Percentiles rank a stretch among this genome's conserved stretches.
Conservation (phyloP, 2,797 vertebrate genomes). For the Manis crassicaudata region DNA sequence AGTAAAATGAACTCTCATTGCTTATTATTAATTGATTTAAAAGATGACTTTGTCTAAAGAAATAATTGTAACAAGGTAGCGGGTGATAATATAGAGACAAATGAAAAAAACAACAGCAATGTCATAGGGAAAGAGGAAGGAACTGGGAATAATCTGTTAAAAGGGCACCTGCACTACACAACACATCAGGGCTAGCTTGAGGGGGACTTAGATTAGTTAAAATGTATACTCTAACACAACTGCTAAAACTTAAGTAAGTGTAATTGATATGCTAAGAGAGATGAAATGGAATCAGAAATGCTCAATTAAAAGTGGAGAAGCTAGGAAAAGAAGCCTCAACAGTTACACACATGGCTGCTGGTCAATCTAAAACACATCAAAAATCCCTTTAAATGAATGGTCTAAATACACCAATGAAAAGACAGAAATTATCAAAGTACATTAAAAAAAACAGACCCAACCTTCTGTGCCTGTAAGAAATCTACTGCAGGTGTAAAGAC, state of each 20-base stretch:
- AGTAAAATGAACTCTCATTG: not conserved
- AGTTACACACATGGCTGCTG: not conserved
- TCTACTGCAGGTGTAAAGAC: not conserved
- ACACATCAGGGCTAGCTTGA: accelerated
- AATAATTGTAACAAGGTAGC: accelerated
- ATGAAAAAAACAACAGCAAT: accelerated
- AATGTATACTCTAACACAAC: not conserved
- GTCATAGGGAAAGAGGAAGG: too few relatives aligned
- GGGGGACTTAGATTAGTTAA: not conserved
- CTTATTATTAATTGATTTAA: not conserved
- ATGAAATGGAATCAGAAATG: not conserved
- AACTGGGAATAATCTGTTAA: accelerated
- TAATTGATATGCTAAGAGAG: not conserved
- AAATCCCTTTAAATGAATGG: not conserved
- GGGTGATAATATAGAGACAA: accelerated
- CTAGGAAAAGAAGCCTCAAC: not conserved
- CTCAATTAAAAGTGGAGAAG: not conserved
- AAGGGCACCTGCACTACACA: accelerated
- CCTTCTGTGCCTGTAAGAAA: not conserved
- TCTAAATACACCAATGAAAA: not conserved
- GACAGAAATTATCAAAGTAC: not conserved
- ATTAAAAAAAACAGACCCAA: not conserved
- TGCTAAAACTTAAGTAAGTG: not conserved
- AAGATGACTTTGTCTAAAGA: not conserved
- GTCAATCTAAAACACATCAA: not conserved